A percentile compares a stretch with the other conserved stretches of the same genome.
These are phyloP conservation scores for Helogale parvula DNA, from an alignment of 2,113 vertebrate species.

Conservation along the genomic window DNA sequence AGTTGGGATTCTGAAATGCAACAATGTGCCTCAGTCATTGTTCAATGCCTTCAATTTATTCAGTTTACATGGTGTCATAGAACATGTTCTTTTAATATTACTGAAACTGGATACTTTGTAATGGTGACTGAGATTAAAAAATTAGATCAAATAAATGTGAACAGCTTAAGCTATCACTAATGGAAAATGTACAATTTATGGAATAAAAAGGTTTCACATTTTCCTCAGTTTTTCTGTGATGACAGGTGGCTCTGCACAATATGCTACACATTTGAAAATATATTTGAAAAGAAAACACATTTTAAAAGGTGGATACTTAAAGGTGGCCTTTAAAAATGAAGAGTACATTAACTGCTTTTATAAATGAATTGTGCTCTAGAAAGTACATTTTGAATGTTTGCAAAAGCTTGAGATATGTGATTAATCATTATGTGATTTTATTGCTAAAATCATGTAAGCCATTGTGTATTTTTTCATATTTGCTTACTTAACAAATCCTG, in stretches of 20 bases:
- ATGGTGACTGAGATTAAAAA: neutral
- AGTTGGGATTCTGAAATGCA: neutral
- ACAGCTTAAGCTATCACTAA: neutral
- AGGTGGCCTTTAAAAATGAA: neutral
- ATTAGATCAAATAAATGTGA: neutral
- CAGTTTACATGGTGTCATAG: neutral
- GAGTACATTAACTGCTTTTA: neutral
- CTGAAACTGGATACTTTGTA: neutral
- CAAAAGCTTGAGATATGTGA: neutral
- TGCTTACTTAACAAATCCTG: neutral
- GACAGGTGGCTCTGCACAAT: neutral
- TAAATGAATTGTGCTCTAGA: neutral
- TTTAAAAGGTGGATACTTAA: neutral
- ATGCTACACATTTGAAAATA: neutral
- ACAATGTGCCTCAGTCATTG: neutral
- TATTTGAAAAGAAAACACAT: neutral
- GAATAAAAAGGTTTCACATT: neutral
- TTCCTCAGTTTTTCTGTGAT: neutral
- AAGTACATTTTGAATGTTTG: neutral
- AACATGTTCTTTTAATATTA: neutral
- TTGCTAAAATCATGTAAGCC: neutral
- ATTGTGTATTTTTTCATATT: neutral
- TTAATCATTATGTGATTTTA: neutral
- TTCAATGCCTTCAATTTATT: neutral
- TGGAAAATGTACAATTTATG: neutral